These are phyloP conservation scores for Drosophila robusta DNA, from an alignment of 2,888 invertebrate species.

Conservation along the genomic window DNA sequence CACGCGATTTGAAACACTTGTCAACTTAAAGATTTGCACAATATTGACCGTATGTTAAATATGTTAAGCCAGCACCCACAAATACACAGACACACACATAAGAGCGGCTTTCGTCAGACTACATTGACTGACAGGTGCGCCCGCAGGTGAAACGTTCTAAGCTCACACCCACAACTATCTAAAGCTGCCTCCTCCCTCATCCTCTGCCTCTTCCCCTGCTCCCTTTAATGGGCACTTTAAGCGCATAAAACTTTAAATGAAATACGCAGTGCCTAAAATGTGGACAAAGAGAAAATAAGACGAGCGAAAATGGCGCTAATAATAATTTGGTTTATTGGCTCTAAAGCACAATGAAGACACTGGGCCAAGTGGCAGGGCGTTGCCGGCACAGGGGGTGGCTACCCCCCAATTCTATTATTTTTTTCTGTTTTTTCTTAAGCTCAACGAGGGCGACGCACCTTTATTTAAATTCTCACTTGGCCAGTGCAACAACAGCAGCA, in stretches of 20 bases:
- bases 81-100: neutral
- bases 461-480: slow-evolving; percentile 79
- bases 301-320: slow-evolving; percentile 82
- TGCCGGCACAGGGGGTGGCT: slow-evolving; percentile 25
- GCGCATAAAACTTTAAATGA: slow-evolving; percentile 77
- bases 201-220: neutral
- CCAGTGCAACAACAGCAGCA: slow-evolving; percentile 46
- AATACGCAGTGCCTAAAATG: slow-evolving; percentile 57
- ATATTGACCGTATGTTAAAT: slow-evolving; percentile 67
- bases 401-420: slow-evolving; percentile 41
- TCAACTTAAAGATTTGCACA: slow-evolving; percentile 72
- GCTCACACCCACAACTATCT: slow-evolving; percentile 29
- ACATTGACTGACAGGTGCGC: slow-evolving; percentile 52
- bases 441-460: slow-evolving; percentile 73
- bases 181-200: slow-evolving; percentile 1
- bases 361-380: slow-evolving; percentile 65
- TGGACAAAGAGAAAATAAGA: slow-evolving; percentile 20
- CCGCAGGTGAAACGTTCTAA: slow-evolving; percentile 21
- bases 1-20: slow-evolving; percentile 75
- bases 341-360: slow-evolving; percentile 83
- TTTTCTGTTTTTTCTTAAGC: slow-evolving; percentile 20
- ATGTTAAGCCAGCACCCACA: slow-evolving; percentile 50
- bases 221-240: slow-evolving; percentile 57
- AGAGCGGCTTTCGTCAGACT: slow-evolving; percentile 13
- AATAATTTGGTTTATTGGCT: slow-evolving; percentile 84